Evolutionary conservation across 1,140 invertebrate genomes (phyloP), one percentile per base, ranked within the genome.

Genomic region (Mamestra configurata): DNA sequence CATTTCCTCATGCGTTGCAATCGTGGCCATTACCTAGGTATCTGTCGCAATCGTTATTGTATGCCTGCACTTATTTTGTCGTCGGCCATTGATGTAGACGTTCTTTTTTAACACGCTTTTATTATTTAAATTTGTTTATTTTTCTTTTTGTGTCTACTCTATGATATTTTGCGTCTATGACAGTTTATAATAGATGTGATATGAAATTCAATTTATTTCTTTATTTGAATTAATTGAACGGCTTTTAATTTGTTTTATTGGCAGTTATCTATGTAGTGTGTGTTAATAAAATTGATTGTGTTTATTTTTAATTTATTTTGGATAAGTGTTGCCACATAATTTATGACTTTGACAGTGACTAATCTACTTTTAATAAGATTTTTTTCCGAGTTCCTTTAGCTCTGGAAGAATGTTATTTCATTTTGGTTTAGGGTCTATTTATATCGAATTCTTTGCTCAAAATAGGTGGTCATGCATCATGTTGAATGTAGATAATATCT

Each of bases 121-220:
- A n/a, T n/a, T n/a, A n/a, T n/a, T n/a, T n/a, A n/a, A n/a, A n/a
- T n/a, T n/a, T n/a, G n/a, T 61, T 31, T 0, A 35, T 27, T 55
- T 35, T 72, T 27, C 31, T 40, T 72, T 72, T 72, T 53, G 37
- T 51, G 68, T 20, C 31, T 27, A 8, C n/a, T 1, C 22, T 55
- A 53, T 72, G 27, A 0, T 35, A 53, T 64, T 64, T 55, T 24
- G 24, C 31, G 70, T 1, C n/a, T 31, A 22, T 20, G 27, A 8
- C 27, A 31, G 18, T 72, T 55, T 53, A 92, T 49, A n/a, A n/a
- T n/a, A 49, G 15, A 4, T 49, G 13, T n/a, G 11, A n/a, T 49
- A 49, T 4, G 43, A 49, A n/a, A n/a, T 49, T 15, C 13, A n/a
- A 49, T 49, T 49, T 10, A 7, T 6, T 7, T 31, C 27, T 31